phyloP scores from a whole-genome alignment of 2,797 vertebrate genomes.

The Pangasius larnaudii region DNA sequence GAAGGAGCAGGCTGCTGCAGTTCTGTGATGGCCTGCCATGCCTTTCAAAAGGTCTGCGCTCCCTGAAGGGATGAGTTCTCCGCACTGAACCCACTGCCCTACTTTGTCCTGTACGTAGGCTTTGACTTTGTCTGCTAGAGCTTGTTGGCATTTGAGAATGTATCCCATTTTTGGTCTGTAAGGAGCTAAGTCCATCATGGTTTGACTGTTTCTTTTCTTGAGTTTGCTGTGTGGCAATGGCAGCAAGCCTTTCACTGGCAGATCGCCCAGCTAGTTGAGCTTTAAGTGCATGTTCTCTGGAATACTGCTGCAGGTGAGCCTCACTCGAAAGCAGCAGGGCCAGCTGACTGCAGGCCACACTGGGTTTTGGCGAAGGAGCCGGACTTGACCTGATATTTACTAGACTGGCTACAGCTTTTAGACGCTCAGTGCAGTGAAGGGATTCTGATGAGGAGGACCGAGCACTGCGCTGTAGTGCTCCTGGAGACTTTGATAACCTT shows the following conservation, averaged over 20 bases:
- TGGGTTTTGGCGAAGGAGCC: conserved; percentile 93
- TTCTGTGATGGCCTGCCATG: conserved; percentile 86
- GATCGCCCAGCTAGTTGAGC: conserved; percentile 90
- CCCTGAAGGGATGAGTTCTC: conserved; percentile 74
- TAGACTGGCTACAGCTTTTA: conserved; percentile 96
- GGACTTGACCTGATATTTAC: conserved; percentile 96
- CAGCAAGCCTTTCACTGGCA: conserved; percentile 94
- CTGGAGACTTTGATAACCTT: conserved; percentile 85
- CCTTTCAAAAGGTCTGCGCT: conserved; percentile 85
- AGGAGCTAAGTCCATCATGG: conserved; percentile 81
- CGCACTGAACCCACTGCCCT: conserved; percentile 70
- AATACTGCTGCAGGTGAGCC: conserved; percentile 97
- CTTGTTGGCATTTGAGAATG: conserved; percentile 75
- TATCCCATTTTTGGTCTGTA: conserved; percentile 83
- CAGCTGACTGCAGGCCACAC: conserved; percentile 95
- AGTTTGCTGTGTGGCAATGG: conserved; percentile 88
- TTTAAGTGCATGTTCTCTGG: conserved; percentile 95
- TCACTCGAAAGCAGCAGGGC: conserved; percentile 98
- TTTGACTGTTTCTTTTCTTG: conserved; percentile 84
- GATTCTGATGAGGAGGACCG: conserved; percentile 81
- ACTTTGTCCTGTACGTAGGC: conserved; percentile 76
- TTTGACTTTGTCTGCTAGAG: conserved; percentile 77
- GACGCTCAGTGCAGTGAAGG: conserved; percentile 89
- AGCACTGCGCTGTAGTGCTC: conserved; percentile 77
- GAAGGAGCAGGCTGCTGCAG: conserved; percentile 92